Evolutionary conservation across 2,113 vertebrate species (phyloP).

Genomic region (Nothobranchius kuhntae): DNA sequence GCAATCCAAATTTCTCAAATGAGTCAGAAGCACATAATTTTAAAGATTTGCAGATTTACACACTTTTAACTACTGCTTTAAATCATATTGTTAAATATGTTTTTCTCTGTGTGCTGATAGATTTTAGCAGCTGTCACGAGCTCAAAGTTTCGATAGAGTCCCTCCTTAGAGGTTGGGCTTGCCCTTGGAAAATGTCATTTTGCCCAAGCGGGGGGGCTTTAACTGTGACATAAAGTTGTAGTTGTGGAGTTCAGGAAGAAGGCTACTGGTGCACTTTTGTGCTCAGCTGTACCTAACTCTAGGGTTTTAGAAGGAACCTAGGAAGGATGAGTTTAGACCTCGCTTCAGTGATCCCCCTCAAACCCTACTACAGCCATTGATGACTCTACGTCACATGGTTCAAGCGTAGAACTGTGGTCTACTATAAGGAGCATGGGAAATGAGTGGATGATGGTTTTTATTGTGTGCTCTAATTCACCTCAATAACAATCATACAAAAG

Average conservation of each 20-base stretch:
- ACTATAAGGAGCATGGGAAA: conserved; percentile 48
- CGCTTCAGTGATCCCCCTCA: conserved; percentile 77
- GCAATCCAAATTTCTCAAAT: neutral
- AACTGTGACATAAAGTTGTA: conserved; percentile 52
- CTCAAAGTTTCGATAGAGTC: conserved; percentile 50
- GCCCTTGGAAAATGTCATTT: conserved; percentile 79
- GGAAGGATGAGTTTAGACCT: conserved; percentile 65
- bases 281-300: conserved; percentile 45
- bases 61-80: conserved; percentile 7
- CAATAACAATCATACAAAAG: conserved; percentile 11
- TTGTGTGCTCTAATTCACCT: conserved; percentile 31
- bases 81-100: conserved; percentile 23
- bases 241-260: conserved; percentile 26
- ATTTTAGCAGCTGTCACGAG: conserved; percentile 25
- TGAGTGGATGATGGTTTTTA: conserved; percentile 32
- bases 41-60: too few relatives aligned
- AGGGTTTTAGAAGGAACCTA: conserved; percentile 52
- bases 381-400: conserved; percentile 76
- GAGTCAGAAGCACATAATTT: neutral
- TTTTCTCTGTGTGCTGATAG: conserved; percentile 9
- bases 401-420: conserved; percentile 60
- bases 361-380: conserved; percentile 81
- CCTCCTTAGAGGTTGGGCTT: conserved; percentile 47
- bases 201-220: conserved; percentile 54
- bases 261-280: conserved; percentile 16